Evolutionary conservation across 1,140 invertebrate genomes (phyloP).

Genomic region (Ceratina japonica): DNA sequence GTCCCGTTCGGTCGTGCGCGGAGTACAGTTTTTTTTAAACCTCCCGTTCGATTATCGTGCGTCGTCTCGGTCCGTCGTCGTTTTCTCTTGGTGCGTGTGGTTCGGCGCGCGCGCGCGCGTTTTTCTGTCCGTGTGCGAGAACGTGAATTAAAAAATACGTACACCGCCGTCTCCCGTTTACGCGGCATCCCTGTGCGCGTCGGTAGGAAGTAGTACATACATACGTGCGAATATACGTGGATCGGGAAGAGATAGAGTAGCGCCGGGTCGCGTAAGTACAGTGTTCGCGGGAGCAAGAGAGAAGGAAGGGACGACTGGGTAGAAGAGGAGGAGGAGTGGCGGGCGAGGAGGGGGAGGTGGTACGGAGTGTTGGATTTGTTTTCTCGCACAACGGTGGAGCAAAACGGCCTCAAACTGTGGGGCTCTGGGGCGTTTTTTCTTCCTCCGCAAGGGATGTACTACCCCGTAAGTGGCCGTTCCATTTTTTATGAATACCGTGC

Average conservation of each 20-base stretch:
- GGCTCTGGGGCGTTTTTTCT: slow-evolving; percentile 94
- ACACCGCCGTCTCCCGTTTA: slow-evolving; percentile 8
- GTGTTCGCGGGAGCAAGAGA: slow-evolving; percentile 38
- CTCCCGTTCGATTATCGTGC: slow-evolving; percentile 49
- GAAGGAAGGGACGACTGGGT: slow-evolving; percentile 17
- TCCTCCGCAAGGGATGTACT: slow-evolving; percentile 95
- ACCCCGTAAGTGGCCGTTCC: slow-evolving; percentile 87
- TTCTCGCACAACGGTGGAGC: slow-evolving; percentile 76
- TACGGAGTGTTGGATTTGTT: slow-evolving; percentile 68
- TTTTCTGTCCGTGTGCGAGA: slow-evolving; percentile 26
- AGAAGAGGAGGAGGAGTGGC: slow-evolving; percentile 46
- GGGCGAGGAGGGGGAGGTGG: slow-evolving; percentile 52
- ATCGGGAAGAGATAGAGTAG: slow-evolving; percentile 25
- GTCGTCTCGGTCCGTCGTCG: slow-evolving; percentile 40
- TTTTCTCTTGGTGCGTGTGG: slow-evolving; percentile 39
- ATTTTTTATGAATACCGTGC: slow-evolving; percentile 20
- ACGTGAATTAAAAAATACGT: slow-evolving; percentile 31
- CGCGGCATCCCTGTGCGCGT: slow-evolving; percentile 23
- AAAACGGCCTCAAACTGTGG: slow-evolving; percentile 95
- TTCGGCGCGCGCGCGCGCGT: slow-evolving; percentile 37
- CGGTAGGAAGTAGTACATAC: not conserved
- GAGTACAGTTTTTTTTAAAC: slow-evolving; percentile 29
- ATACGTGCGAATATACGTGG: slow-evolving; percentile 28
- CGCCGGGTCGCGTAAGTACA: slow-evolving; percentile 35
- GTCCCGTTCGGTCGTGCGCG: slow-evolving; percentile 40